Base-by-base conservation (phyloP, 2,888 invertebrate genomes). In the Prosopocoilus inquinatus region DNA sequence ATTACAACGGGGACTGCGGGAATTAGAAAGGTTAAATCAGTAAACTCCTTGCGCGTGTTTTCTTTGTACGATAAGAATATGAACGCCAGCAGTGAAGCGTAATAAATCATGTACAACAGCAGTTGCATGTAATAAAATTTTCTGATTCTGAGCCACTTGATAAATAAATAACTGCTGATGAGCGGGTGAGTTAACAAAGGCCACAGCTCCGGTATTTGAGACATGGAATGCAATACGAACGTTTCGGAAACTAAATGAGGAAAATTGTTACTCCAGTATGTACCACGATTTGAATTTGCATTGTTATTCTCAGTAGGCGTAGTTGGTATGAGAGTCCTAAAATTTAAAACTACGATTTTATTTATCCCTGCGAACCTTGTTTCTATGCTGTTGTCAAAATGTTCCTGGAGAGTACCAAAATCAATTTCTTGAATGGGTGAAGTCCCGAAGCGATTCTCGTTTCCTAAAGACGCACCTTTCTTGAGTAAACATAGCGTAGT, bases 91-190 rank as follows among this genome's bases (percentile, higher is more conserved):
- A 92, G 78, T 46, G 86, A 81, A 8, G 85, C 62, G 74, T 88
- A 88, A 67, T 91, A 86, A 0, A 86, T 70, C 0, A 86, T 74
- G 73, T 91, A 92, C 64, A 90, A 84, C 2, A 84, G 74, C 33
- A 91, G 83, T 68, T 92, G 91, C 1, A 84, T 78, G 63, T 84
- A 88, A 69, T 90, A 89, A 34, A 90, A 80, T 59, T 85, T 82
- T 53, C 88, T 85, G 58, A 92, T 85, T 58, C 86, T 81, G 72
- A 88, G 86, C 91, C 92, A 93, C 73, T 93, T 93, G 55, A 91
- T 79, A 66, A 88, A 87, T 7, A 92, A 75, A 66, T 91, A 92
- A 64, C 90, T 90, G 1, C 89, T 87, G 47, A 91, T 83, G 0
- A 91, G 80, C 1, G 91, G 91, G 78, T 92, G 91, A 63, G 86